Percentiles rank a stretch among this genome's conserved stretches.
phyloP scores from a whole-genome alignment of 2,797 vertebrate species.

The Oreochromis grahami region DNA sequence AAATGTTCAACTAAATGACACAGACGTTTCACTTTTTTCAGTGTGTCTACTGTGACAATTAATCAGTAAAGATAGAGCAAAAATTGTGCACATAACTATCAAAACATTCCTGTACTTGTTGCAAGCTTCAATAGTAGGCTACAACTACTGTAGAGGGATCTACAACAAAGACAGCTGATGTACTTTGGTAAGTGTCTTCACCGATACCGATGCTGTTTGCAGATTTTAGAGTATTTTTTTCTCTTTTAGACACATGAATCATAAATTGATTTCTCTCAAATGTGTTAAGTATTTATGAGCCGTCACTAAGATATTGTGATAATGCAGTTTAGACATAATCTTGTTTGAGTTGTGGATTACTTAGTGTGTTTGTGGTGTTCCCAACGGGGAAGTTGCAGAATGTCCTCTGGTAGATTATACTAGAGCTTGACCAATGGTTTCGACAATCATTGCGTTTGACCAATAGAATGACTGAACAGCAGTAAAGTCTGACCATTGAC shows the following conservation, averaged over 20 bases:
- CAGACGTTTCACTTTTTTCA: background rate
- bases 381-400: background rate
- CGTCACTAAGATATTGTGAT: background rate
- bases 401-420: background rate
- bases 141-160: background rate
- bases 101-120: background rate
- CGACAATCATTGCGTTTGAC: background rate
- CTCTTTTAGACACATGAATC: background rate
- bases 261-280: background rate
- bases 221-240: background rate
- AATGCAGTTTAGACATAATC: background rate
- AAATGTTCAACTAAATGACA: background rate
- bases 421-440: background rate
- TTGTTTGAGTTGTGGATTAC: background rate
- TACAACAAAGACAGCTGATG: background rate
- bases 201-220: fast-evolving
- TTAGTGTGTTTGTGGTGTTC: background rate
- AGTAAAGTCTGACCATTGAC: background rate
- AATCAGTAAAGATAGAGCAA: background rate
- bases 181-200: background rate
- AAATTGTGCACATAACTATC: background rate
- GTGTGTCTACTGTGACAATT: background rate
- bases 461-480: background rate
- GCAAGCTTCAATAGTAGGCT: background rate
- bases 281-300: background rate